Base-by-base conservation (phyloP, 2,888 invertebrate species). In the Heliconius cydno region DNA sequence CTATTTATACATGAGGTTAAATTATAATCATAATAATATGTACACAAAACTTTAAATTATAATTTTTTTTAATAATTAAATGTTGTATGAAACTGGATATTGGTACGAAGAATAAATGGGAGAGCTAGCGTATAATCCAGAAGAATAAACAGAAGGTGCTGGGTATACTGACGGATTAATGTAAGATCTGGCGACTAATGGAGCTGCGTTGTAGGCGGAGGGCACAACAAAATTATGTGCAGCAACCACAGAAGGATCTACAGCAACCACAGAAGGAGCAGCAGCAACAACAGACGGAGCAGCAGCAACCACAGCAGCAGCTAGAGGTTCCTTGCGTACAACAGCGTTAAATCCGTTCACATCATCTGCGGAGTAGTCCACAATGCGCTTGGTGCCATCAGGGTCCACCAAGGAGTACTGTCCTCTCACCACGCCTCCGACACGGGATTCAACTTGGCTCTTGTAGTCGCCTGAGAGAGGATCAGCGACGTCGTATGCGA, bases 401-500 rank as follows among this genome's bases (percentile, higher is more conserved):
- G 96, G 84, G 73, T 96, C 96, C 38, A 92, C 88, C 74, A 96
- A 90, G 63, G 95, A 95, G 92, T 96, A 96, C 86, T 95, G 95
- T 80, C 96, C 96, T 83, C 90, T 87, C 46, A 96, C 96, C 52
- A 88, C 86, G 80, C 95, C 95, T 22, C 95, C 95, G 72, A 88
- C 87, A 83, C 95, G 94, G 79, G 91, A 91, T 89, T 96, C 96
- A 46, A 90, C 89, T 86, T 96, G 96, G 88, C 92, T 95, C 89
- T 96, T 96, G 90, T 86, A 93, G 90, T 96, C 96, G 25, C 96
- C 96, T 82, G 96, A 96, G 88, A 91, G 89, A 84, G 94, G 92
- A 86, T 96, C 96, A 65, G 95, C 94, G 41, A 96, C 95, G 80
- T 94, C 92, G 87, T 96, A 96, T 0, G 94, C 87, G 90, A 94